Conservation (phyloP, 2,888 invertebrate genomes). For the Coenonympha glycerion region DNA sequence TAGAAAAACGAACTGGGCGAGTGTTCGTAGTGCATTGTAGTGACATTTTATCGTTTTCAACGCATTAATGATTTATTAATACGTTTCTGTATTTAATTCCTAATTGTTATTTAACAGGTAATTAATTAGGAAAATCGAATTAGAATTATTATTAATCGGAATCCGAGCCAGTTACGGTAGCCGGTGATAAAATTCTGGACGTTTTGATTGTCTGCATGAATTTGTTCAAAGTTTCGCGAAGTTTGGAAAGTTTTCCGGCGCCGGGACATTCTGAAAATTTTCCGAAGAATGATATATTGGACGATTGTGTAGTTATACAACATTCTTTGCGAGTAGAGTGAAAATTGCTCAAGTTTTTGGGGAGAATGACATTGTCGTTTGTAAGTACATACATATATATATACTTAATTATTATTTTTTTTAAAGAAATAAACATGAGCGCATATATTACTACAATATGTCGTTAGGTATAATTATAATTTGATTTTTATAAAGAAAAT, state of each 20-base stretch:
- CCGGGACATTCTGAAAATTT: constrained; percentile 31
- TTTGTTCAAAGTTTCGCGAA: constrained; percentile 32
- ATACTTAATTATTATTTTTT: background rate
- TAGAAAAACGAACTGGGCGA: constrained; percentile 15
- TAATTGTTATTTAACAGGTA: constrained; percentile 16
- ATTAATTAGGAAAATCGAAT: constrained; percentile 20
- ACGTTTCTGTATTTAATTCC: constrained; percentile 20
- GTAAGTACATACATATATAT: constrained; percentile 48
- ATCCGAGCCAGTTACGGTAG: constrained; percentile 10
- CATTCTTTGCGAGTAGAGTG: constrained; percentile 39
- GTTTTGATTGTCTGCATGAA: constrained; percentile 22
- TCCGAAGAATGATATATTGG: constrained; percentile 32
- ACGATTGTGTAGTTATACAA: constrained; percentile 39
- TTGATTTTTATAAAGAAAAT: too few relatives aligned
- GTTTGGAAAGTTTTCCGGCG: constrained; percentile 30
- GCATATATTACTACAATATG: too few relatives aligned
- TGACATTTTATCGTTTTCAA: constrained; percentile 15
- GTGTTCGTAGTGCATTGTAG: constrained; percentile 2
- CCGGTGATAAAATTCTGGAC: constrained; percentile 17
- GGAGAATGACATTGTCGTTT: constrained; percentile 74
- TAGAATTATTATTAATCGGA: background rate
- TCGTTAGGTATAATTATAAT: too few relatives aligned
- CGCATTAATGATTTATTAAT: constrained; percentile 20
- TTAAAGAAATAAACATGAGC: too few relatives aligned
- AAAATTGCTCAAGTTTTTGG: constrained; percentile 48